Base-by-base conservation (phyloP, 2,888 invertebrate species). In the Mamestra brassicae region DNA sequence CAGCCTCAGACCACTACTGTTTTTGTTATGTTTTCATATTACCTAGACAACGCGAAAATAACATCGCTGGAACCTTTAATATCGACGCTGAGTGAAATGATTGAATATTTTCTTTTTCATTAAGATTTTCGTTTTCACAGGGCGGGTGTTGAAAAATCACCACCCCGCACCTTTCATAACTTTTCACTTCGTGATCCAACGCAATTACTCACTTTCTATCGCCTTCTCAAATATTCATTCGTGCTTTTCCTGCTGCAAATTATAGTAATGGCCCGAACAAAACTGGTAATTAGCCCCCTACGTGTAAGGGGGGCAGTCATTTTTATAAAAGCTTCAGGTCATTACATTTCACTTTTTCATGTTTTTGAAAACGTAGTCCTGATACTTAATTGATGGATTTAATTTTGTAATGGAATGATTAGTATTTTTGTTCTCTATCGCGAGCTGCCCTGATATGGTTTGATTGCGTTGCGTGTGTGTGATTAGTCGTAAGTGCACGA, bases 141-240 rank as follows among this genome's bases (percentile, higher is more conserved):
- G 91, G 89, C 89, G 88, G 91, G 90, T 92, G 93, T 91, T 96
- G 95, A 96, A 94, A 94, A 95, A 96, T 96, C 93, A 88, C 94
- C 90, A 88, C 92, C 94, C 94, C 93, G 93, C 94, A 95, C 95
- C 95, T 96, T 96, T 96, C 96, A 96, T 96, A 96, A 96, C 96
- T 95, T 96, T 96, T 96, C 95, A 95, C 95, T 96, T 96, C 96
- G 96, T 96, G 96, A 96, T 96, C 95, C 95, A 89, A 91, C 87
- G 93, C 96, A 93, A 96, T 96, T 95, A 96, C 93, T 96, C 96
- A 96, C 89, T 92, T 94, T 95, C 95, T 95, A 96, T 96, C 95
- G 96, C 95, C 95, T 94, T 95, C 93, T 96, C 96, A 96, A 96
- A 96, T 95, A 96, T 96, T 96, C 96, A 96, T 96, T 95, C 93